Conservation (phyloP, 2,888 invertebrate genomes). For the Buathra laborator region DNA sequence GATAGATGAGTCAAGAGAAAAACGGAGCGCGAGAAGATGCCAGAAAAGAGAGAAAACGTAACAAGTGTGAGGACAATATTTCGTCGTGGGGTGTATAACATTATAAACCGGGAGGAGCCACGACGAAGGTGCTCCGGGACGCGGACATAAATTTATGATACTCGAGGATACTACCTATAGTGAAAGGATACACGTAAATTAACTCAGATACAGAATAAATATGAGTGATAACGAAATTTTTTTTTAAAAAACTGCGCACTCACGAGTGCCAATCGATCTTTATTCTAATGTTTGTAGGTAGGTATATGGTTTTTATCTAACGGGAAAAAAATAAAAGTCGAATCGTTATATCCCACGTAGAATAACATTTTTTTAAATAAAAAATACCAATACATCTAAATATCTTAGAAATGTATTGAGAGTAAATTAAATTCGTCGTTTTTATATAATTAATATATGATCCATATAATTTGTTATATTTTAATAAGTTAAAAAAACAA, state of each 20-base stretch:
- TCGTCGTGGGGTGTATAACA: conserved; percentile 77
- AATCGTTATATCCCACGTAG: too few relatives aligned
- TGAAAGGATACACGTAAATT: conserved; percentile 46
- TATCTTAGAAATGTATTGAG: neutral
- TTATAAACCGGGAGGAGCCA: conserved; percentile 74
- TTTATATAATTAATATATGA: too few relatives aligned
- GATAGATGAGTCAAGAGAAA: conserved; percentile 79
- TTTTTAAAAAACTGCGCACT: neutral
- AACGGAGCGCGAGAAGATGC: conserved; percentile 5
- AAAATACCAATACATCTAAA: too few relatives aligned
- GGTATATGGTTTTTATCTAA: too few relatives aligned
- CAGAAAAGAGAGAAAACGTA: conserved; percentile 48
- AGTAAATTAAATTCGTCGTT: neutral
- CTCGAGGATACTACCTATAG: conserved; percentile 36
- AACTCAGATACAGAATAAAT: conserved; percentile 46
- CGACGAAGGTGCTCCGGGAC: conserved; percentile 33
- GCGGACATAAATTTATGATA: conserved; percentile 50
- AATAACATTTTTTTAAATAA: too few relatives aligned
- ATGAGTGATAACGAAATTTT: conserved; percentile 31
- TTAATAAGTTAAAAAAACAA: too few relatives aligned
- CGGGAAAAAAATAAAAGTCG: too few relatives aligned
- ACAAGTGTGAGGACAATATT: conserved; percentile 76
- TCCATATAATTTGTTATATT: neutral
- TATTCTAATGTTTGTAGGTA: too few relatives aligned
- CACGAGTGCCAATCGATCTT: neutral